phyloP scores from a whole-genome alignment of 2,888 invertebrate species.

The Ennomos fuscantarius region DNA sequence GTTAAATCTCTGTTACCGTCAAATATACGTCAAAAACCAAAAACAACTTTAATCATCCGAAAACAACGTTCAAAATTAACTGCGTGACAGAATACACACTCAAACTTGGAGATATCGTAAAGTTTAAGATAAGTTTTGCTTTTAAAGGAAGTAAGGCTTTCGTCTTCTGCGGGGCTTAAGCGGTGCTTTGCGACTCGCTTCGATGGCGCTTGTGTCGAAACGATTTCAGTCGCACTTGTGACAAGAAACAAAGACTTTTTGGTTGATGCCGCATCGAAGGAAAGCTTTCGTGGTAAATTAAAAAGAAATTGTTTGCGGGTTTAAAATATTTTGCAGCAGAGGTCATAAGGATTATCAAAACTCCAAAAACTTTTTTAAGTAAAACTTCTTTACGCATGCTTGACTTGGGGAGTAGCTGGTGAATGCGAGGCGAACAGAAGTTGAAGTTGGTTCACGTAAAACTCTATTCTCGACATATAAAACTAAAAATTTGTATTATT shows the following conservation, averaged over 20 bases:
- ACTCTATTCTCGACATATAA: too few species aligned
- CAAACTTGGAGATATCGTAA: conserved; percentile 11
- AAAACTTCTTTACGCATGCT: too few species aligned
- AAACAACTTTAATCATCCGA: conserved; percentile 21
- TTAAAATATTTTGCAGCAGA: too few species aligned
- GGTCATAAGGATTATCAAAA: too few species aligned
- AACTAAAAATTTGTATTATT: too few species aligned
- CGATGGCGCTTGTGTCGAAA: conserved; percentile 17
- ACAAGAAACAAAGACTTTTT: conserved; percentile 13
- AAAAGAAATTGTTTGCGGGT: not conserved
- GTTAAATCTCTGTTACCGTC: not conserved
- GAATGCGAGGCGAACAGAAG: too few species aligned
- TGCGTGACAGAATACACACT: conserved; percentile 18
- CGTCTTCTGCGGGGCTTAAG: conserved; percentile 37
- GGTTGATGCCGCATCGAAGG: conserved; percentile 13
- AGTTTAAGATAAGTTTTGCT: conserved; percentile 36
- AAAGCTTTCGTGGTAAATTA: conserved; percentile 4
- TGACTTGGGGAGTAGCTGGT: too few species aligned
- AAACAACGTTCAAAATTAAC: conserved; percentile 19
- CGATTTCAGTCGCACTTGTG: conserved; percentile 11
- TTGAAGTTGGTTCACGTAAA: too few species aligned
- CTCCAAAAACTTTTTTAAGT: too few species aligned
- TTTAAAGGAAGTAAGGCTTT: conserved; percentile 45
- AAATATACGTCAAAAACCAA: conserved; percentile 8
- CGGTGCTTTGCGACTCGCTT: conserved; percentile 29